Evolutionary conservation across 2,888 invertebrate species (phyloP).

Genomic region (Napeogenes sylphis): DNA sequence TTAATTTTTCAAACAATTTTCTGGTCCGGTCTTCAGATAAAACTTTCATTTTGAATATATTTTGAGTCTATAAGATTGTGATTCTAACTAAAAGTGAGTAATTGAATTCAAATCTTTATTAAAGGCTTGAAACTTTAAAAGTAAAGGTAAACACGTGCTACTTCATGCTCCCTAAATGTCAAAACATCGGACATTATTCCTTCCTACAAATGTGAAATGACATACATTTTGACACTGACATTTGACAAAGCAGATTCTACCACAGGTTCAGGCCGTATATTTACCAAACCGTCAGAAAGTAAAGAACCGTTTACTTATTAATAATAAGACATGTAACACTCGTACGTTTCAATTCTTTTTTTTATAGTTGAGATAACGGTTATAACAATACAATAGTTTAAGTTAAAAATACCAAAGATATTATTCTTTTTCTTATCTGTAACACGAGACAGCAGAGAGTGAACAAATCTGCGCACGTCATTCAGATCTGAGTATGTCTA

Average conservation of each 20-base stretch:
- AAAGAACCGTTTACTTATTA: too few species aligned
- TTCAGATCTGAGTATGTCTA: slow-evolving; percentile 28
- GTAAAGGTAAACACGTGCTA: too few species aligned
- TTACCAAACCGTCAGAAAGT: too few species aligned
- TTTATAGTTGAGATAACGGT: not conserved
- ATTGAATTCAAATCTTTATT: not conserved
- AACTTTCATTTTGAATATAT: slow-evolving; percentile 83
- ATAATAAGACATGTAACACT: too few species aligned
- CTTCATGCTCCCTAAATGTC: too few species aligned
- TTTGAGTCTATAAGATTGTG: not conserved
- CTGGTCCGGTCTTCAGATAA: slow-evolving; percentile 92
- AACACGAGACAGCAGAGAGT: slow-evolving; percentile 15
- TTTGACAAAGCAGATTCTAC: not conserved
- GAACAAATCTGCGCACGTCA: slow-evolving; percentile 29
- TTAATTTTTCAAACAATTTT: slow-evolving; percentile 91
- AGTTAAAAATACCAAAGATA: too few species aligned
- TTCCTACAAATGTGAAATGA: too few species aligned
- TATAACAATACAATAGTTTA: too few species aligned
- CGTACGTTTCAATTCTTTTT: too few species aligned
- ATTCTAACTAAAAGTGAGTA: not conserved
- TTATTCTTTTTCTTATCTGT: slow-evolving; percentile 15
- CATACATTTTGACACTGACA: slow-evolving; percentile 4
- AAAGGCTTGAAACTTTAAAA: not conserved
- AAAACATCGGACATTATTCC: too few species aligned
- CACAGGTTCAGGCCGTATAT: too few species aligned